A percentile compares a stretch with the other conserved stretches of the same genome.
These are phyloP conservation scores for Pyrgus malvae DNA, from an alignment of 2,888 invertebrate genomes.

Conservation along the genomic window DNA sequence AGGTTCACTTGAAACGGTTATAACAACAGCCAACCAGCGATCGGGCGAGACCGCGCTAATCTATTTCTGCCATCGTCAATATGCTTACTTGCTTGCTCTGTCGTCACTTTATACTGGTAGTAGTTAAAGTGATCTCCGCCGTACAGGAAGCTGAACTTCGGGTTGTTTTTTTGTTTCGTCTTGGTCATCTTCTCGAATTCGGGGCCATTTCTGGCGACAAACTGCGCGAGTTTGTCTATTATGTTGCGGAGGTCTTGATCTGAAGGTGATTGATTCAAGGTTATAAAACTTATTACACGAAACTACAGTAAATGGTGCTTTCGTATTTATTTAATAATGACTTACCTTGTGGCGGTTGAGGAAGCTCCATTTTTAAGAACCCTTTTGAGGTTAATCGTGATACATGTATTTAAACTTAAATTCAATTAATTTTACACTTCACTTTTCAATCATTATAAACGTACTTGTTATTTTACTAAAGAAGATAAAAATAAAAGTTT, in stretches of 20 bases:
- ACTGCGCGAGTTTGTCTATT: conserved; percentile 99
- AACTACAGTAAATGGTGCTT: not conserved
- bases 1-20: conserved; percentile 78
- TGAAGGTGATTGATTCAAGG: conserved; percentile 54
- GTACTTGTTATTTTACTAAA: not conserved
- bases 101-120: conserved; percentile 97
- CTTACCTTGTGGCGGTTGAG: conserved; percentile 84
- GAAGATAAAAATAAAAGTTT: not conserved
- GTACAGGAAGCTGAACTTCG: conserved; percentile 98
- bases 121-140: conserved; percentile 98
- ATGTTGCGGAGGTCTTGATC: conserved; percentile 98
- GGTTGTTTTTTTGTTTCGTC: conserved; percentile 98
- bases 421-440: not conserved
- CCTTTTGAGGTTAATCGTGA: conserved; percentile 59
- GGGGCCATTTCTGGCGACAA: conserved; percentile 99
- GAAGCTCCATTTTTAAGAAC: conserved; percentile 68
- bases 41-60: conserved; percentile 58
- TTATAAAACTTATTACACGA: not conserved
- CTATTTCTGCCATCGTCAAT: conserved; percentile 59
- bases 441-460: conserved; percentile 14
- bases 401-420: conserved; percentile 2
- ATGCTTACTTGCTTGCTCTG: conserved; percentile 95
- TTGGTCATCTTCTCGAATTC: conserved; percentile 99
- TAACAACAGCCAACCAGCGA: conserved; percentile 67
- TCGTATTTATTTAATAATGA: conserved; percentile 17